Evolutionary conservation across 2,888 invertebrate genomes (phyloP).

Genomic region (Oasisia sp.): DNA sequence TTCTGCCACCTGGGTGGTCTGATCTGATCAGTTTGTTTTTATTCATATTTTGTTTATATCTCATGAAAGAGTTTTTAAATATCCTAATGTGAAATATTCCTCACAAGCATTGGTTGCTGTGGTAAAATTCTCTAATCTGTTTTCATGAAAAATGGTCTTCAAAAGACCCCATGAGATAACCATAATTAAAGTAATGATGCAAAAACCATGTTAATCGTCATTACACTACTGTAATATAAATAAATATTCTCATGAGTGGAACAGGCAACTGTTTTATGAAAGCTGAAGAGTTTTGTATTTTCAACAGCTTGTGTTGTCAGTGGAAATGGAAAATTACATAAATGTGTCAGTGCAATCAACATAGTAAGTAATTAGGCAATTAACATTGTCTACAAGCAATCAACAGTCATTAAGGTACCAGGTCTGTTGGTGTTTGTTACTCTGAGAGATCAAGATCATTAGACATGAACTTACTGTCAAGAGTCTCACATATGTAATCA

Average conservation of each 20-base stretch:
- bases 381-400: too few species aligned
- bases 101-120: too few species aligned
- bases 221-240: neutral
- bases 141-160: neutral
- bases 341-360: neutral
- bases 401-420: too few species aligned
- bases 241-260: neutral
- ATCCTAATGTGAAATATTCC: too few species aligned
- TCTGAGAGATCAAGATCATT: neutral
- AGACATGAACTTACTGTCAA: neutral
- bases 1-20: neutral
- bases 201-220: neutral
- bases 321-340: neutral
- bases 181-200: neutral
- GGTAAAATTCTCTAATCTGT: too few species aligned
- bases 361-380: too few species aligned
- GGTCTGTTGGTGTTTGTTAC: neutral
- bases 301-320: neutral
- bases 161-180: neutral
- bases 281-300: neutral
- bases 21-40: neutral
- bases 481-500: too few species aligned
- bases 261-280: neutral
- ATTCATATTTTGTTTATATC: neutral
- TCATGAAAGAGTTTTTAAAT: neutral